Conservation (phyloP, 2,113 vertebrate genomes). For the Forbesichthys agassizii region DNA sequence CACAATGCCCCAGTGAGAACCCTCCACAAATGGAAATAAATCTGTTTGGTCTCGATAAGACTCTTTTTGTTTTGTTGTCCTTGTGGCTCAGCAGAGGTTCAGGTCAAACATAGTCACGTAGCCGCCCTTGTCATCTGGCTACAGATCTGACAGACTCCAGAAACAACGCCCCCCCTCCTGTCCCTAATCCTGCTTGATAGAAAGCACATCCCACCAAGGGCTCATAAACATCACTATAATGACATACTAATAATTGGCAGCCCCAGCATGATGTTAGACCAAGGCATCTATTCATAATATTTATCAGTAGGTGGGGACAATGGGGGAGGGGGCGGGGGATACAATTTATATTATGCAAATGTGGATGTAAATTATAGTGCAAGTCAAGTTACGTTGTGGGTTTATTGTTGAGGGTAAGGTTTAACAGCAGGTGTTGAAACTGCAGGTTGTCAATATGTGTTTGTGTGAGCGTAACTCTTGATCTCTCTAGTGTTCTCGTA, state of each 20-base stretch:
- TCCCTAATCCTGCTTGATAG: too few relatives aligned
- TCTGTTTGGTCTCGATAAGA: conserved; percentile 8
- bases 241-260: background rate
- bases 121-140: conserved; percentile 2
- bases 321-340: background rate
- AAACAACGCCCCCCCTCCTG: background rate
- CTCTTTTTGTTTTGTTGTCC: conserved; percentile 4
- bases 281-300: conserved; percentile 23
- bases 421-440: background rate
- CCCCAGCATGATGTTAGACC: conserved; percentile 15
- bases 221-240: conserved; percentile 19
- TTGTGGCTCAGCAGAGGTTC: conserved; percentile 7
- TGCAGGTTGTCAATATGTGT: background rate
- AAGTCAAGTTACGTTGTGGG: background rate
- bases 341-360: conserved; percentile 11
- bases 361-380: conserved; percentile 15
- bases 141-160: conserved; percentile 11
- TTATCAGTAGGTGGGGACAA: conserved; percentile 6
- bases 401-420: background rate
- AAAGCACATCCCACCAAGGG: background rate
- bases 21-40: background rate
- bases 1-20: background rate
- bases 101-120: conserved; percentile 5
- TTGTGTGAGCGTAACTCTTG: background rate
- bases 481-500: background rate